Conservation (phyloP, 1,140 invertebrate genomes). For the Heliconius hewitsoni region DNA sequence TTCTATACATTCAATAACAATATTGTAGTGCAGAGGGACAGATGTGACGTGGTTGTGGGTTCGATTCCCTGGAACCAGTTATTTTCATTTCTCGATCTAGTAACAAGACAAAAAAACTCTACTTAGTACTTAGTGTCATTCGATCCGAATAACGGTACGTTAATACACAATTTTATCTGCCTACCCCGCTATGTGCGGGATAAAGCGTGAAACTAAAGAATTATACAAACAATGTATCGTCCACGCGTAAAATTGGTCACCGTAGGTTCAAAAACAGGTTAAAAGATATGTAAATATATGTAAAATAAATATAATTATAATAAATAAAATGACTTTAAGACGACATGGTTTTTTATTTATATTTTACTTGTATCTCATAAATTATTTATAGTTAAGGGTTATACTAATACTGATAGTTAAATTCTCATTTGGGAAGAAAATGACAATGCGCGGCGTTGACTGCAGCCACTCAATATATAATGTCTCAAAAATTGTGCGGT, state of each 20-base stretch:
- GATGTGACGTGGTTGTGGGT: neutral
- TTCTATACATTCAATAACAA: too few relatives aligned
- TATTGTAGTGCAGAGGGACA: neutral
- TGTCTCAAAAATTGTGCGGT: too few relatives aligned
- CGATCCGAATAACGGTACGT: too few relatives aligned
- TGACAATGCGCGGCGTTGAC: too few relatives aligned
- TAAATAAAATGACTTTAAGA: constrained; percentile 54
- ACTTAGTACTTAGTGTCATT: too few relatives aligned
- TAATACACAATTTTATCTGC: neutral
- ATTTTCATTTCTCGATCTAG: too few relatives aligned
- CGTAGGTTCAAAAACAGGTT: neutral
- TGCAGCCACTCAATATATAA: too few relatives aligned
- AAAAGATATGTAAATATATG: constrained; percentile 55
- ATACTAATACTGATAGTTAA: neutral
- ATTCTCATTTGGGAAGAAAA: too few relatives aligned
- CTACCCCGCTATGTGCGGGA: neutral
- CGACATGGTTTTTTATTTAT: constrained; percentile 44
- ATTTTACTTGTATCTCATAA: constrained; percentile 42
- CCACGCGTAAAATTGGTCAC: neutral
- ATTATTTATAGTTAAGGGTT: constrained; percentile 46
- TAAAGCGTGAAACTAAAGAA: neutral
- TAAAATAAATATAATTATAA: constrained; percentile 60
- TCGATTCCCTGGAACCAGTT: neutral
- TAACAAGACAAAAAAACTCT: neutral
- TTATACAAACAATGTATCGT: constrained; percentile 47